These are phyloP conservation scores for Caenorhabditis sp. DNA, from an alignment of 2,888 invertebrate genomes.

Conservation along the genomic window DNA sequence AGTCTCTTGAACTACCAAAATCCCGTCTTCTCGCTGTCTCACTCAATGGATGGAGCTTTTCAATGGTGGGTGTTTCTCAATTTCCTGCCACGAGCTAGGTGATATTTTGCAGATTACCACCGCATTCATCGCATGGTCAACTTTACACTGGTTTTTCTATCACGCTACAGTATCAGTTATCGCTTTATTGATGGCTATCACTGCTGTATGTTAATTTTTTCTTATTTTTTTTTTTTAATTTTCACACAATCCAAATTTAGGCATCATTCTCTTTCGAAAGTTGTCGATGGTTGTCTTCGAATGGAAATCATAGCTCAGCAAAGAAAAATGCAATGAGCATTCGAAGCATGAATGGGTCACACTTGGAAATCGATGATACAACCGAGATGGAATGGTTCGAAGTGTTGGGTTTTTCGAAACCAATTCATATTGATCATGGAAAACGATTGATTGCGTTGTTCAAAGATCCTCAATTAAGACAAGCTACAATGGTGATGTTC, in stretches of 20 bases:
- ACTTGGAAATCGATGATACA: slow-evolving; percentile 8
- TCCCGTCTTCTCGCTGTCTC: slow-evolving; percentile 64
- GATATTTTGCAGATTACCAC: slow-evolving; percentile 10
- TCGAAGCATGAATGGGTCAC: slow-evolving; percentile 9
- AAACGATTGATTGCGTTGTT: background rate
- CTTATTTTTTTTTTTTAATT: too few species aligned
- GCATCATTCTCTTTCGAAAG: slow-evolving; percentile 51
- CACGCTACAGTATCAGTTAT: slow-evolving; percentile 38
- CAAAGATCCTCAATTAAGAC: slow-evolving; percentile 25
- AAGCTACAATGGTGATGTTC: slow-evolving; percentile 55
- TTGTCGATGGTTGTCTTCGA: slow-evolving; percentile 61
- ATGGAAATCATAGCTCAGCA: slow-evolving; percentile 26
- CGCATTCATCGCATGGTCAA: slow-evolving; percentile 25
- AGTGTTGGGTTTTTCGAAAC: slow-evolving; percentile 36
- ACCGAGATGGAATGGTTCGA: slow-evolving; percentile 37
- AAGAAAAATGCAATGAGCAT: slow-evolving; percentile 23
- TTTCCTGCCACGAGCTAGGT: too few species aligned
- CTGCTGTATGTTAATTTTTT: slow-evolving; percentile 37
- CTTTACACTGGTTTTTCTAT: slow-evolving; percentile 52
- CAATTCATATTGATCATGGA: slow-evolving; percentile 16
- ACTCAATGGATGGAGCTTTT: slow-evolving; percentile 67
- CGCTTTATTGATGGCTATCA: slow-evolving; percentile 36
- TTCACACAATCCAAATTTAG: too few species aligned
- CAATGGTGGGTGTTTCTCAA: slow-evolving; percentile 57
- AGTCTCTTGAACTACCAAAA: slow-evolving; percentile 53